These are phyloP conservation scores for Champsocephalus esox DNA, from an alignment of 2,797 vertebrate genomes.

Conservation along the genomic window DNA sequence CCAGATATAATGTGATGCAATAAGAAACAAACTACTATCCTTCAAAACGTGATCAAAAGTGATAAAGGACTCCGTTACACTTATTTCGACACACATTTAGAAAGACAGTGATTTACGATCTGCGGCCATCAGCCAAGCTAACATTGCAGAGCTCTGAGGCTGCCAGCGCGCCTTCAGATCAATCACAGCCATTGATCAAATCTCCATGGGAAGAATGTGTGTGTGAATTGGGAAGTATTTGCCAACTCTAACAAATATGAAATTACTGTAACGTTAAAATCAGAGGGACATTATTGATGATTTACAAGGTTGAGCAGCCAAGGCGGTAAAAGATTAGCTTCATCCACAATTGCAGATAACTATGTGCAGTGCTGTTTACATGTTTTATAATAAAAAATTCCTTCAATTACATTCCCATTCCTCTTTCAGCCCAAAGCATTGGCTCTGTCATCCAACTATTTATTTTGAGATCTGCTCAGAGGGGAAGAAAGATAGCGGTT, in stretches of 20 bases:
- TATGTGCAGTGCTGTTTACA: too few relatives aligned
- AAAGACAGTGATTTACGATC: slow-evolving; percentile 72
- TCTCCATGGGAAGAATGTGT: slow-evolving; percentile 48
- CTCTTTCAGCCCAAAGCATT: neutral
- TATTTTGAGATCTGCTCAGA: slow-evolving; percentile 1
- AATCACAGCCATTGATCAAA: slow-evolving; percentile 76
- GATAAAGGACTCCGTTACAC: slow-evolving; percentile 50
- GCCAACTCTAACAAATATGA: slow-evolving; percentile 46
- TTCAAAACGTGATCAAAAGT: slow-evolving; percentile 46
- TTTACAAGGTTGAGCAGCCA: slow-evolving; percentile 41
- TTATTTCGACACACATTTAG: slow-evolving; percentile 46
- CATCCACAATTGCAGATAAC: slow-evolving; percentile 1
- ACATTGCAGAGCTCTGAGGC: slow-evolving; percentile 77
- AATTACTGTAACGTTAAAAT: slow-evolving; percentile 52
- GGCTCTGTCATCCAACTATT: slow-evolving; percentile 4
- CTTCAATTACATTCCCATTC: too few relatives aligned
- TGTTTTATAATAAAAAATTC: too few relatives aligned
- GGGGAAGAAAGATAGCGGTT: neutral
- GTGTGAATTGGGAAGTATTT: slow-evolving; percentile 43
- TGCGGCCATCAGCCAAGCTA: slow-evolving; percentile 64
- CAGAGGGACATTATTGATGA: slow-evolving; percentile 44
- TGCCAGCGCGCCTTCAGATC: slow-evolving; percentile 73
- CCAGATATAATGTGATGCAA: slow-evolving; percentile 26
- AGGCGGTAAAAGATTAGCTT: neutral
- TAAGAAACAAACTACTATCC: slow-evolving; percentile 37